Evolutionary conservation across 1,140 invertebrate genomes (phyloP).

Genomic region (Temnothorax curvispinosus): DNA sequence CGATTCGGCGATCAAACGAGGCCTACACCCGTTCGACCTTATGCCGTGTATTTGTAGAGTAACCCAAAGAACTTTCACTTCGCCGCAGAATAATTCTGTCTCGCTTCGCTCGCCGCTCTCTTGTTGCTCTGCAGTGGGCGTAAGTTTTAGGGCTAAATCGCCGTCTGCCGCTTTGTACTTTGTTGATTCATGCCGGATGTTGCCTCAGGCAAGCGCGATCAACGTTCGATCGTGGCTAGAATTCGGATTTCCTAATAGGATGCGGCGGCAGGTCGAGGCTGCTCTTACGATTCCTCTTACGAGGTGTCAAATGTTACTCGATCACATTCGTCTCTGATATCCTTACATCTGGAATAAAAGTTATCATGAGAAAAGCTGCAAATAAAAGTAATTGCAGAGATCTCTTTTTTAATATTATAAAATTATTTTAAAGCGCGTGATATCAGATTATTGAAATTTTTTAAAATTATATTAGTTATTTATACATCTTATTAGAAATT

Average conservation of each 20-base stretch:
- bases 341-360: neutral
- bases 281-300: neutral
- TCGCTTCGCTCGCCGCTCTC: constrained; percentile 75
- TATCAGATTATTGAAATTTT: neutral
- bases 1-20: constrained; percentile 36
- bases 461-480: neutral
- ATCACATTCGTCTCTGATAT: neutral
- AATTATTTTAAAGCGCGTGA: neutral
- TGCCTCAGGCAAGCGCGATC: constrained; percentile 71
- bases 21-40: constrained; percentile 50
- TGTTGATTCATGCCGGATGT: constrained; percentile 81
- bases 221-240: constrained; percentile 68
- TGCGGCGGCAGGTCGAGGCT: constrained; percentile 18
- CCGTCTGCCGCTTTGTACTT: constrained; percentile 65
- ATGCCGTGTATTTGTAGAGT: constrained; percentile 54
- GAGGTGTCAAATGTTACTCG: neutral
- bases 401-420: neutral
- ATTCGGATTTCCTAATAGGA: constrained; percentile 69
- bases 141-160: constrained; percentile 75
- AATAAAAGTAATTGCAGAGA: neutral
- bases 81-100: constrained; percentile 73
- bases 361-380: neutral
- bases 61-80: constrained; percentile 77
- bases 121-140: constrained; percentile 70
- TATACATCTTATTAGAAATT: neutral